Conservation (phyloP, 2,888 invertebrate genomes). For the Agriopis leucophaearia region DNA sequence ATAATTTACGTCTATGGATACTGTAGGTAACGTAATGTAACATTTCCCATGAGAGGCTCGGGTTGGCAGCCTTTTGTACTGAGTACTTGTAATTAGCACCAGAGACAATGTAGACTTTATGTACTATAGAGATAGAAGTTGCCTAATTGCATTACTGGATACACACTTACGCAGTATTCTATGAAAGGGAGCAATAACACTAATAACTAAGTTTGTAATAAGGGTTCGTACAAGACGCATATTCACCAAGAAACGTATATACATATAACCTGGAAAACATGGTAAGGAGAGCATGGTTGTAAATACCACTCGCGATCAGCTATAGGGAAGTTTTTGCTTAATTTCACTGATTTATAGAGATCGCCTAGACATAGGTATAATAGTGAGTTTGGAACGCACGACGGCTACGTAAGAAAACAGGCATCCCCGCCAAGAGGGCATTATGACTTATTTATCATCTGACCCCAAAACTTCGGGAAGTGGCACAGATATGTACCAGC, state of each 20-base stretch:
- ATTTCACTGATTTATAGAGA: too few species aligned
- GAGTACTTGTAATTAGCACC: constrained; percentile 22
- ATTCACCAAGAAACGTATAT: too few species aligned
- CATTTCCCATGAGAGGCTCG: constrained; percentile 22
- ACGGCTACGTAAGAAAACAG: constrained; percentile 20
- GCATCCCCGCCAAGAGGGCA: constrained; percentile 20
- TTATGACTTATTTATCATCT: constrained; percentile 33
- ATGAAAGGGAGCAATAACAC: neutral
- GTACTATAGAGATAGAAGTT: constrained; percentile 10
- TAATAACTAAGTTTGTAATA: neutral
- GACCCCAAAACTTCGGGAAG: constrained; percentile 25
- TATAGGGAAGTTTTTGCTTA: too few species aligned
- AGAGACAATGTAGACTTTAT: constrained; percentile 27
- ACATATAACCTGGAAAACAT: too few species aligned
- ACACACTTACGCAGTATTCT: neutral
- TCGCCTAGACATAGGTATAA: too few species aligned
- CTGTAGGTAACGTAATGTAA: constrained; percentile 8
- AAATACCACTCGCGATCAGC: too few species aligned
- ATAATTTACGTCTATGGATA: constrained; percentile 37
- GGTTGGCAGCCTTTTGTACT: constrained; percentile 18
- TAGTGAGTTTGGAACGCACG: neutral
- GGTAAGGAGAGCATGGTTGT: too few species aligned
- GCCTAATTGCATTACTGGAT: constrained; percentile 10
- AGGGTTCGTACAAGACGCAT: too few species aligned
- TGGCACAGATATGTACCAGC: constrained; percentile 28